phyloP scores from a whole-genome alignment of 1,140 invertebrate genomes.

The Radopholus similis region DNA sequence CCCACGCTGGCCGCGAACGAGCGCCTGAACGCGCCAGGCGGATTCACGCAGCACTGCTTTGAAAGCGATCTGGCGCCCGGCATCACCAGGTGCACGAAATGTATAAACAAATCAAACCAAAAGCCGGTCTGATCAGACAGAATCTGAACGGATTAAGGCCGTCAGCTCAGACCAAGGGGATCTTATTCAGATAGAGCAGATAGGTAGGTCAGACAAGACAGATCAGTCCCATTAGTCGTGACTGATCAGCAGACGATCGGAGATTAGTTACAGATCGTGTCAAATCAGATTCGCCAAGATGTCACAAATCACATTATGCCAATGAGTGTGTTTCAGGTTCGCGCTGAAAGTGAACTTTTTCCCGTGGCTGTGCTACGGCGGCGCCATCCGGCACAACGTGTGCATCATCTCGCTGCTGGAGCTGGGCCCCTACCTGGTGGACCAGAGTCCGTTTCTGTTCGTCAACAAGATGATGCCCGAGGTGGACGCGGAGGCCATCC shows the following conservation, averaged over 20 bases:
- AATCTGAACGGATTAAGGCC: no score
- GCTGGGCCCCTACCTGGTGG: constrained; percentile 18
- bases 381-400: constrained; percentile 20
- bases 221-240: no score
- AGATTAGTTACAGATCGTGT: no score
- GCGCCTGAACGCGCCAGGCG: constrained; percentile 27
- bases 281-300: no score
- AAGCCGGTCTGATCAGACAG: no score
- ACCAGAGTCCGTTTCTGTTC: constrained; percentile 29
- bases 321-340: background rate
- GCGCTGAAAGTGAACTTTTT: background rate
- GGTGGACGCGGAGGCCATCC: constrained; percentile 37
- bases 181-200: no score
- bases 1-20: constrained; percentile 34
- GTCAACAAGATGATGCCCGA: constrained; percentile 41
- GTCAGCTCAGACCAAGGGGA: no score
- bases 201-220: no score
- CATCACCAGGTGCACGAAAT: constrained; percentile 13
- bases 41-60: constrained; percentile 39
- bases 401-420: constrained; percentile 44
- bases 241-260: no score
- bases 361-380: background rate
- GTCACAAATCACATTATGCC: background rate
- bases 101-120: no score
- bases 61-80: background rate